phyloP scores from a whole-genome alignment of 2,888 invertebrate species.

The Drosophila anomalata region DNA sequence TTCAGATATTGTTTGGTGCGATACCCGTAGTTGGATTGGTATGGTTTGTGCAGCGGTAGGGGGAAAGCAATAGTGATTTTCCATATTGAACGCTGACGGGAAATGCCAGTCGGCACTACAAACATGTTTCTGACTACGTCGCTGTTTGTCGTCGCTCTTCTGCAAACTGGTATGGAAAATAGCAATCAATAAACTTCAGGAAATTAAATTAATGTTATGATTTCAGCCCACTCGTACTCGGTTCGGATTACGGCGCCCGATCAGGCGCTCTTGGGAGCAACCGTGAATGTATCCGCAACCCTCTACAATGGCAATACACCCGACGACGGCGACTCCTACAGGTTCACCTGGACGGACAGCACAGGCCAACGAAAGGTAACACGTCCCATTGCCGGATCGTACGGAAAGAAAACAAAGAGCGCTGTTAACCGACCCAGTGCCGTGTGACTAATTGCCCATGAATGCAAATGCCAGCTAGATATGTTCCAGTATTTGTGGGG shows the following conservation, averaged over 20 bases:
- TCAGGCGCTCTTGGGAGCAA: conserved; percentile 89
- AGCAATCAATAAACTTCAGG: conserved; percentile 40
- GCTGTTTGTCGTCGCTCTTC: conserved; percentile 46
- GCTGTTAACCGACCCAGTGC: neutral
- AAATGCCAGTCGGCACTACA: conserved; percentile 43
- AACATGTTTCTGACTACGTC: conserved; percentile 51
- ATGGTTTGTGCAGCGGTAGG: conserved; percentile 9
- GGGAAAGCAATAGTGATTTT: conserved; percentile 43
- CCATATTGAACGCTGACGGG: conserved; percentile 39
- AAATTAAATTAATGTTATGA: conserved; percentile 8
- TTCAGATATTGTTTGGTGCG: conserved; percentile 50
- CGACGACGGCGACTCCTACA: conserved; percentile 84
- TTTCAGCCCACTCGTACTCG: conserved; percentile 71
- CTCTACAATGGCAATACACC: conserved; percentile 69
- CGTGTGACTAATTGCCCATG: conserved; percentile 26
- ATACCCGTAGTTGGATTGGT: conserved; percentile 38
- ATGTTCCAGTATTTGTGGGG: neutral
- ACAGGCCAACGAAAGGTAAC: conserved; percentile 58
- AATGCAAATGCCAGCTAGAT: conserved; percentile 7
- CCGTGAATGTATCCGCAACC: conserved; percentile 86
- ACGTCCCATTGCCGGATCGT: neutral
- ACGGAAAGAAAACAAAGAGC: conserved; percentile 14
- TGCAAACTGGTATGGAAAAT: conserved; percentile 53
- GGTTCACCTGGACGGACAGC: conserved; percentile 87
- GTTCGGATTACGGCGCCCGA: conserved; percentile 87